phyloP scores from a whole-genome alignment of 2,888 invertebrate species.

The Rotaria magnacalcarata region DNA sequence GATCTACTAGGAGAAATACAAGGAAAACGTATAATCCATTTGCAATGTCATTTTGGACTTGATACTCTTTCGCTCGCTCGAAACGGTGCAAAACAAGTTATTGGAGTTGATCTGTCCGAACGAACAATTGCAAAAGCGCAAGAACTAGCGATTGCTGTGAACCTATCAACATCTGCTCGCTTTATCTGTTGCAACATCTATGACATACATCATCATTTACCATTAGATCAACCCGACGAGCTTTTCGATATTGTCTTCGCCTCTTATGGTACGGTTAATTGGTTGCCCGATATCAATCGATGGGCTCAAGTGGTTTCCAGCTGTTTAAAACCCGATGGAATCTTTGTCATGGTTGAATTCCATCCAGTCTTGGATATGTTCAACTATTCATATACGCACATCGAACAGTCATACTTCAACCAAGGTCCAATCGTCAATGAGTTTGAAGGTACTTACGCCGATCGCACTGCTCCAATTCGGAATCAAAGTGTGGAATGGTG shows the following conservation, averaged over 20 bases:
- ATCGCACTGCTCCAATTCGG: not conserved
- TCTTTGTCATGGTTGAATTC: not conserved
- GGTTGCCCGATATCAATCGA: not conserved
- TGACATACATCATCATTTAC: not conserved
- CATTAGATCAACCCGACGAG: not conserved
- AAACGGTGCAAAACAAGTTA: not conserved
- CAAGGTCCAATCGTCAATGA: not conserved
- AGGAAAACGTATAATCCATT: not conserved
- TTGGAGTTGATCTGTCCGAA: not conserved
- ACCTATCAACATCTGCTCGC: not conserved
- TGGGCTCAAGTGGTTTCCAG: not conserved
- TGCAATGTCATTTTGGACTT: conserved; percentile 15
- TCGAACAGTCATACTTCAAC: not conserved
- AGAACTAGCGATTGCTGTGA: not conserved
- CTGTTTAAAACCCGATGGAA: not conserved
- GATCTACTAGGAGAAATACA: not conserved
- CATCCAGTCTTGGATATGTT: not conserved
- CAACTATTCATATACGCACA: not conserved
- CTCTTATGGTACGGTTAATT: not conserved
- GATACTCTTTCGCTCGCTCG: not conserved
- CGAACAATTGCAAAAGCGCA: not conserved
- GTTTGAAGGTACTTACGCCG: not conserved
- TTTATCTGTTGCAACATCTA: not conserved
- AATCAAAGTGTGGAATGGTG: not conserved
- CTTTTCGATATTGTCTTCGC: not conserved